A percentile compares a stretch with the other conserved stretches of the same genome.
These are phyloP conservation scores for Suricata suricatta DNA, from an alignment of 2,113 vertebrate genomes.

Conservation along the genomic window DNA sequence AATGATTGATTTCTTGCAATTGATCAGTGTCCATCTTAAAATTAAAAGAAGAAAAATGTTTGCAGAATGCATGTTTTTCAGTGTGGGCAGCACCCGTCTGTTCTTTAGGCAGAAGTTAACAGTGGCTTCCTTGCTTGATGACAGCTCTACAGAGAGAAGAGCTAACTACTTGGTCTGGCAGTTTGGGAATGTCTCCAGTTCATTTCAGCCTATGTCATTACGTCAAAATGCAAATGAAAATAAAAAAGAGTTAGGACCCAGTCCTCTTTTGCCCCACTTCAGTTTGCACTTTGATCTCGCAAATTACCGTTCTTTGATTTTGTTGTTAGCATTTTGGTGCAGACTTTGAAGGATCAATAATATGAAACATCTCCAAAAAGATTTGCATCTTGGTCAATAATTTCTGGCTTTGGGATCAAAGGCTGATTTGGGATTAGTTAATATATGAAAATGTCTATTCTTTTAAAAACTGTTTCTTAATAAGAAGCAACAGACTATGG, in stretches of 20 bases:
- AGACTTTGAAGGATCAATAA: conserved; percentile 59
- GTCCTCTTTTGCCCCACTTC: neutral
- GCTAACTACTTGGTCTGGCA: neutral
- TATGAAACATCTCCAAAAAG: neutral
- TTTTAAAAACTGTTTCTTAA: neutral
- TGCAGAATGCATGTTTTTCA: neutral
- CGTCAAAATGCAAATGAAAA: conserved; percentile 45
- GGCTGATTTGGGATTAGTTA: conserved; percentile 53
- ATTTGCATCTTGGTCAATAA: conserved; percentile 30
- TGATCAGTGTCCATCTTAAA: neutral
- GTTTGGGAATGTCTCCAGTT: neutral
- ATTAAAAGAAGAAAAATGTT: neutral
- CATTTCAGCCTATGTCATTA: neutral
- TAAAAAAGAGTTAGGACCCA: neutral
- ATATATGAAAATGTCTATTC: neutral
- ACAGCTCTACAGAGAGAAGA: neutral
- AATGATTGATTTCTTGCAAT: neutral
- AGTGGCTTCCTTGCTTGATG: neutral
- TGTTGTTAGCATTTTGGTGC: neutral
- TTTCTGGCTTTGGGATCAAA: conserved; percentile 34
- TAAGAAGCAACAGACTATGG: neutral
- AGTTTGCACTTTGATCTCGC: conserved; percentile 36
- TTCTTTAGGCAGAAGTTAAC: neutral
- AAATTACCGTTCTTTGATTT: conserved; percentile 35
- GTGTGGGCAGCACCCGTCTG: too few species aligned